Conservation (phyloP, 37 sponge, comb jelly and placozoan species). For the Theonella swinhoei region DNA sequence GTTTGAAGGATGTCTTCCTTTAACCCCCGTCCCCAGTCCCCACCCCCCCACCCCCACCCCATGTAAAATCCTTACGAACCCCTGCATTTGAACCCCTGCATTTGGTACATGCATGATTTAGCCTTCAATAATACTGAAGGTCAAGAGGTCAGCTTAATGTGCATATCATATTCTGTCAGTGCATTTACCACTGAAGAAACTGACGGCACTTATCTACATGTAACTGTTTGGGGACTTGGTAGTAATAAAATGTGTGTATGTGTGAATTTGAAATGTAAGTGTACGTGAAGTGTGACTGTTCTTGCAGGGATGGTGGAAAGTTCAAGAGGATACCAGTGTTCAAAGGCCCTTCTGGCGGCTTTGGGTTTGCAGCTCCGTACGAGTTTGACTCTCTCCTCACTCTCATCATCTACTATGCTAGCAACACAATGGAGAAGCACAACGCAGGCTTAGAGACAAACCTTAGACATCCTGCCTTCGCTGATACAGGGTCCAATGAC, state of each 20-base stretch:
- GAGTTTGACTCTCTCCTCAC: conserved; percentile 73
- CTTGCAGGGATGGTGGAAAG: conserved; percentile 61
- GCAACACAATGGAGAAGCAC: conserved; percentile 81
- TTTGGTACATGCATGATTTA: too few species aligned
- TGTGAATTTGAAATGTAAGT: neutral
- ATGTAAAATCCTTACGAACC: too few species aligned
- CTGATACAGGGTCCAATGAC: neutral
- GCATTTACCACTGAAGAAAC: too few species aligned
- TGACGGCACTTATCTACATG: too few species aligned
- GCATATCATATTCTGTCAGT: too few species aligned
- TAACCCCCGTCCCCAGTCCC: too few species aligned
- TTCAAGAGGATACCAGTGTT: conserved; percentile 76
- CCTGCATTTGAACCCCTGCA: too few species aligned
- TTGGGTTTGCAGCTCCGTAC: conserved; percentile 85
- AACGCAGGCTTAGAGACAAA: conserved; percentile 67
- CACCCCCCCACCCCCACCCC: too few species aligned
- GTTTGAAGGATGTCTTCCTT: conserved; percentile 12
- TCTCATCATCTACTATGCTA: conserved; percentile 74
- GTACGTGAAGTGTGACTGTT: too few species aligned
- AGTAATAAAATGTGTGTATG: neutral
- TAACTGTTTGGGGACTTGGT: too few species aligned
- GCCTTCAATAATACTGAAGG: too few species aligned
- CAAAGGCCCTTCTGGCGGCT: conserved; percentile 66
- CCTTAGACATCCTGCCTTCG: conserved; percentile 21
- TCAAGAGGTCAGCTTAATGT: too few species aligned